A percentile compares a stretch with the other conserved stretches of the same genome.
phyloP scores from a whole-genome alignment of 2,113 vertebrate genomes.

The Acanthisitta chloris region DNA sequence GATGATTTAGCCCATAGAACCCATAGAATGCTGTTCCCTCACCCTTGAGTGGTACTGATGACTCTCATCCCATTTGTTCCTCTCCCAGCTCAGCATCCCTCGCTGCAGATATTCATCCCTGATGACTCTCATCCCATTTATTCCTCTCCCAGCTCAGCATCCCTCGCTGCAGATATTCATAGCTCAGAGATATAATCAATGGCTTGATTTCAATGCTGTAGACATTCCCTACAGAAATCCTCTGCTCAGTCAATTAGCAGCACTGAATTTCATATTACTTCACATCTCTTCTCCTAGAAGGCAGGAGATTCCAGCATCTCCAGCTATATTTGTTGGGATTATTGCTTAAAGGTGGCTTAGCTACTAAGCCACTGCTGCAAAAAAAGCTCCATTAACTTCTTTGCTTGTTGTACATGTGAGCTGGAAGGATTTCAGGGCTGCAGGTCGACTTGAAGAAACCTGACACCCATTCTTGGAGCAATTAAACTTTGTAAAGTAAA shows the following conservation, averaged over 20 bases:
- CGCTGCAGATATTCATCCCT: background rate
- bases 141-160: background rate
- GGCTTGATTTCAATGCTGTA: background rate
- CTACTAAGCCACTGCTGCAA: slow-evolving; percentile 60
- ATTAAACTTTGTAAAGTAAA: slow-evolving; percentile 74
- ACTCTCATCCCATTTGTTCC: background rate
- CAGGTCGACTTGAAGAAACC: slow-evolving; percentile 53
- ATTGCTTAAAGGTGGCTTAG: slow-evolving; percentile 64
- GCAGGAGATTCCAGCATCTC: slow-evolving; percentile 26
- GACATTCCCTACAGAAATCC: background rate
- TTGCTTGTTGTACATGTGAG: slow-evolving; percentile 4
- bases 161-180: background rate
- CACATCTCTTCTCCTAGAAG: background rate
- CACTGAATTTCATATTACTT: background rate
- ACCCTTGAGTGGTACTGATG: background rate
- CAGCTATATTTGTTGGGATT: slow-evolving; percentile 31
- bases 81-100: background rate
- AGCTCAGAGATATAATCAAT: background rate
- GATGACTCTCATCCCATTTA: background rate
- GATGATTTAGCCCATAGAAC: accelerated
- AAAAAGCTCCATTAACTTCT: slow-evolving; percentile 63
- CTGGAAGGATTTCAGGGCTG: slow-evolving; percentile 63
- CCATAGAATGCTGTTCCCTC: accelerated
- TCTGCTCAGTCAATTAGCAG: slow-evolving; percentile 1
- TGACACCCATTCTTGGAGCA: slow-evolving; percentile 62